These are phyloP conservation scores for Eira barbara DNA, from an alignment of 2,113 vertebrate species.

Conservation along the genomic window DNA sequence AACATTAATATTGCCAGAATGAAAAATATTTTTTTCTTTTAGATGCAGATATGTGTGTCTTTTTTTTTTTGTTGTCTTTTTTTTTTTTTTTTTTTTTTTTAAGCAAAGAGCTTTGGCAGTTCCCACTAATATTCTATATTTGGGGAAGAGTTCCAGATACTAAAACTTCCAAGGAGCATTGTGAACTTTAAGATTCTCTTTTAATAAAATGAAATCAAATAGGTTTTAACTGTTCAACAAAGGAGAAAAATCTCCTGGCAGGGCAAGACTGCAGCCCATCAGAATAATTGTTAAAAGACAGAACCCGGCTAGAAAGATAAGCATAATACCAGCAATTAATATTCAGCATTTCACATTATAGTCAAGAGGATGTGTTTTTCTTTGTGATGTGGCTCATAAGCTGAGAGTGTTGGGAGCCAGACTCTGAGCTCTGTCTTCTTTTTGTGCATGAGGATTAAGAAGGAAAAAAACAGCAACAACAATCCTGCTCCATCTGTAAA, in stretches of 20 bases:
- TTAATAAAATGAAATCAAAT: conserved; percentile 42
- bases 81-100: background rate
- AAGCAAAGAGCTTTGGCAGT: background rate
- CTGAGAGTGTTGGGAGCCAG: background rate
- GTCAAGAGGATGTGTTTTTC: conserved; percentile 61
- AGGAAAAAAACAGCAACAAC: background rate
- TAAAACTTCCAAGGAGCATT: conserved; percentile 47
- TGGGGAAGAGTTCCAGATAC: conserved; percentile 38
- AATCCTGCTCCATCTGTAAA: conserved; percentile 82
- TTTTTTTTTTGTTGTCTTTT: background rate
- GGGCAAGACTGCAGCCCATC: conserved; percentile 22
- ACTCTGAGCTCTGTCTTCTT: conserved; percentile 11
- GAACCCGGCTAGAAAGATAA: conserved; percentile 58
- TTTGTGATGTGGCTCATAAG: conserved; percentile 63
- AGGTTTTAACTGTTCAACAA: conserved; percentile 62
- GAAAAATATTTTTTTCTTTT: conserved; percentile 47
- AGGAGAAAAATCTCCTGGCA: conserved; percentile 26
- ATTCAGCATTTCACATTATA: conserved; percentile 56
- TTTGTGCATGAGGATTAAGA: conserved; percentile 57
- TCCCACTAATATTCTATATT: background rate
- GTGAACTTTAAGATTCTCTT: conserved; percentile 39
- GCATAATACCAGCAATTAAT: conserved; percentile 61
- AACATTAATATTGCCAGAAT: conserved; percentile 62
- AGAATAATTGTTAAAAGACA: conserved; percentile 57
- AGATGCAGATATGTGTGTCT: background rate